Percentiles rank a stretch among this genome's conserved stretches.
phyloP scores from a whole-genome alignment of 2,888 invertebrate genomes.

The Anthrax anthrax region DNA sequence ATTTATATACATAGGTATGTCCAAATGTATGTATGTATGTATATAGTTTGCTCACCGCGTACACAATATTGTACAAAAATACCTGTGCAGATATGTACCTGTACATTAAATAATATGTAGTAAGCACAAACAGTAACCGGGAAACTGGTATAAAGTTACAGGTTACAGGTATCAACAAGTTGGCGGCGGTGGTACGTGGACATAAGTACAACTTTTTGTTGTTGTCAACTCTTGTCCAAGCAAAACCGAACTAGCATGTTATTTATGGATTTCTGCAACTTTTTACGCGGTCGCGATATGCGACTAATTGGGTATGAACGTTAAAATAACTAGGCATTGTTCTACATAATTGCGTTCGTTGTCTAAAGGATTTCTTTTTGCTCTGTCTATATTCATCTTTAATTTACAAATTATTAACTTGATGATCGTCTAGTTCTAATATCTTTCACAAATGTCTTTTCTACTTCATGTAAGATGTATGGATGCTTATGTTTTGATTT shows the following conservation, averaged over 20 bases:
- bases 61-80: too few species aligned
- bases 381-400: neutral
- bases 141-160: slow-evolving; percentile 1
- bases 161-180: neutral
- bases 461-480: neutral
- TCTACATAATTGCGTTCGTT: slow-evolving; percentile 31
- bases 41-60: too few species aligned
- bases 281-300: slow-evolving; percentile 33
- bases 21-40: too few species aligned
- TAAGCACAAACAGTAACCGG: neutral
- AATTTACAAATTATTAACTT: slow-evolving; percentile 10
- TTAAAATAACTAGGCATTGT: slow-evolving; percentile 22
- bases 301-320: slow-evolving; percentile 34
- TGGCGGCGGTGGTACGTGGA: slow-evolving; percentile 13
- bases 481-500: neutral
- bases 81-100: too few species aligned
- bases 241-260: slow-evolving; percentile 18
- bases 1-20: too few species aligned
- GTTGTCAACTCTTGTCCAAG: slow-evolving; percentile 11
- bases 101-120: too few species aligned
- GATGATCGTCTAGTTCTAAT: neutral
- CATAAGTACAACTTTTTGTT: slow-evolving; percentile 17
- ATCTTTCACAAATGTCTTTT: neutral
- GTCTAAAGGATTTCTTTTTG: slow-evolving; percentile 7
- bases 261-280: slow-evolving; percentile 33